Evolutionary conservation across 1,140 invertebrate species (phyloP), one percentile per base, ranked within the genome.

Genomic region (Telenomus remus): DNA sequence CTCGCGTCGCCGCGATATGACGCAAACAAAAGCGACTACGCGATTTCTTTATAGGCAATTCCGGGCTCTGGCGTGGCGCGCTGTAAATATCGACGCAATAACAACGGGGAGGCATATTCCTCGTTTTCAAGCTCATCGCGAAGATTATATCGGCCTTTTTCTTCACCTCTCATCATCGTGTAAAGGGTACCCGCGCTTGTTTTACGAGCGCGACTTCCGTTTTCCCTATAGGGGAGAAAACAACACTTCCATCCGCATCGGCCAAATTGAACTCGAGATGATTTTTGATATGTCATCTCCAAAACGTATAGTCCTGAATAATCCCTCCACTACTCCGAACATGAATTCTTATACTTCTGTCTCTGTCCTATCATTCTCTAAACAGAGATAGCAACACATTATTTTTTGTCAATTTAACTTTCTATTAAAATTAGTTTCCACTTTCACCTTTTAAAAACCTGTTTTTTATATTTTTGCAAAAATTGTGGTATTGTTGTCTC

Each of bases 1-100:
- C 78, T 84, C 81, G 81, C 81, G 80, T 85, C 85, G 82, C 83
- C 82, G 82, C 82, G 85, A 87, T 87, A 87, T 87, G 85, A 86
- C 82, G 82, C 84, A 85, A 86, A 87, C 86, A 86, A 87, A 27
- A 86, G 84, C 84, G 83, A 86, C 78, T 83, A 76, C 75, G 69
- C 82, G 82, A 86, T 88, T 88, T 87, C 84, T 86, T 87, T 88
- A 86, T 87, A 87, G 86, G 85, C 86, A 88, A 88, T 88, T 87
- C 82, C 84, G 79, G 78, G 80, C 71, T 82, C 82, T 82, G 78
- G 79, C 57, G 78, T 80, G 77, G 77, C 81, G 77, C 75, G 75
- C 80, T 84, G 82, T 85, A 87, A 86, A 87, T 85, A 86, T 84
- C 79, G 77, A 76, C 69, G 35, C 6, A 54, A 53, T 50, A 51